Conservation (phyloP, 2,113 vertebrate genomes). For the Corythaixoides concolor region DNA sequence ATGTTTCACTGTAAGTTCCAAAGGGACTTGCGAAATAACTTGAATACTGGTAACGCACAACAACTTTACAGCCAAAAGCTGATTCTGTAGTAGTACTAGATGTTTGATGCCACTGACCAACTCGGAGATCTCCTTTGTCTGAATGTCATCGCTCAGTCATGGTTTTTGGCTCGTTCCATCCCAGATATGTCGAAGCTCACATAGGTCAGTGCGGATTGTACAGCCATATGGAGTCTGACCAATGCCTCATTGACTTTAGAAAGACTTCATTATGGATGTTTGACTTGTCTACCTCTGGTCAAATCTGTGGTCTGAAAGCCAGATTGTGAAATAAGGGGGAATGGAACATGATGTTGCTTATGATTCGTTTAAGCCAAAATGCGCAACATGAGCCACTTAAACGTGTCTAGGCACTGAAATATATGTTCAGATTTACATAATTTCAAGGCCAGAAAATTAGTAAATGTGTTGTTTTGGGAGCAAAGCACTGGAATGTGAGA, state of each 20-base stretch:
- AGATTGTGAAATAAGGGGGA: not conserved
- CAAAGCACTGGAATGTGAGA: not conserved
- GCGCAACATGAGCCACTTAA: not conserved
- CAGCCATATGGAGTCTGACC: not conserved
- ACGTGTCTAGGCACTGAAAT: not conserved
- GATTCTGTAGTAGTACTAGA: not conserved
- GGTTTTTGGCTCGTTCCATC: not conserved
- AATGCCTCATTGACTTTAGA: not conserved
- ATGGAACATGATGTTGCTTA: not conserved
- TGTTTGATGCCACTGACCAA: not conserved
- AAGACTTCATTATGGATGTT: rapidly evolving
- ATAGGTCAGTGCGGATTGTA: not conserved
- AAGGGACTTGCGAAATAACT: not conserved
- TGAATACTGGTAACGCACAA: not conserved
- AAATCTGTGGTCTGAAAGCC: not conserved
- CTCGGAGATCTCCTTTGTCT: not conserved
- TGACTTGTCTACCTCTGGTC: not conserved
- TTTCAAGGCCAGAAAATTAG: not conserved
- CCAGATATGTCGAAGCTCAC: rapidly evolving
- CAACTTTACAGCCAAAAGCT: not conserved
- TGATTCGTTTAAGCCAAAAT: not conserved
- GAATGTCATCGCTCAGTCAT: not conserved
- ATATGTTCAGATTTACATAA: not conserved
- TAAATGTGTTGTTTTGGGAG: not conserved
- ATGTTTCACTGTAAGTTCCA: not conserved